These are phyloP conservation scores for Tylochromis polylepis DNA, from an alignment of 2,113 vertebrate genomes.

Conservation along the genomic window DNA sequence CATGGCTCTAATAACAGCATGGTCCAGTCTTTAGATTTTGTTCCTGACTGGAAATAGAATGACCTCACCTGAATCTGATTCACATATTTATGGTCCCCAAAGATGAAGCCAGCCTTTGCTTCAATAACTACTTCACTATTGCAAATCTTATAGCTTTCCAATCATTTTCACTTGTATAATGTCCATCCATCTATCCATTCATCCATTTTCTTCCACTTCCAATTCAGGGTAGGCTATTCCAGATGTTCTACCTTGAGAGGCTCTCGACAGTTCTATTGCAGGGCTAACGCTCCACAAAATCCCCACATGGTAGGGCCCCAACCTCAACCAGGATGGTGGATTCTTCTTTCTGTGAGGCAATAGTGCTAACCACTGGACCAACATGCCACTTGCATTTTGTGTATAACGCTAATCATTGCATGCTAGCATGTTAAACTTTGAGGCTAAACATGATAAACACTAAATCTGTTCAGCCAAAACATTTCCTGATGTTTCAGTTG, in stretches of 20 bases:
- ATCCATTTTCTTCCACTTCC: neutral
- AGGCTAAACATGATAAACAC: neutral
- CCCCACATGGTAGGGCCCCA: neutral
- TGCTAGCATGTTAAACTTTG: neutral
- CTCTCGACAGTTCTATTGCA: too few relatives aligned
- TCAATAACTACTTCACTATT: neutral
- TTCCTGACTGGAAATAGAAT: neutral
- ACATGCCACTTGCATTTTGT: neutral
- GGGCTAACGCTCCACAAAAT: too few relatives aligned
- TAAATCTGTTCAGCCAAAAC: neutral
- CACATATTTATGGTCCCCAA: neutral
- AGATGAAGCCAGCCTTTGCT: neutral
- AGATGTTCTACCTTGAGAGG: too few relatives aligned
- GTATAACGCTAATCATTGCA: neutral
- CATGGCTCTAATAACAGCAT: neutral
- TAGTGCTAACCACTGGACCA: neutral
- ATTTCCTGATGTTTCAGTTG: neutral
- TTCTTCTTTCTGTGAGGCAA: neutral
- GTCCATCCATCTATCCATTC: neutral
- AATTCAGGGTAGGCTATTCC: too few relatives aligned
- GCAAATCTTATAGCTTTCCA: neutral
- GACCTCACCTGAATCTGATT: neutral
- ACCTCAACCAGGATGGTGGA: neutral
- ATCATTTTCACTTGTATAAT: neutral
- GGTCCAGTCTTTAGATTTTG: neutral